Evolutionary conservation across 2,888 invertebrate species (phyloP).

Genomic region (Autographa gamma): DNA sequence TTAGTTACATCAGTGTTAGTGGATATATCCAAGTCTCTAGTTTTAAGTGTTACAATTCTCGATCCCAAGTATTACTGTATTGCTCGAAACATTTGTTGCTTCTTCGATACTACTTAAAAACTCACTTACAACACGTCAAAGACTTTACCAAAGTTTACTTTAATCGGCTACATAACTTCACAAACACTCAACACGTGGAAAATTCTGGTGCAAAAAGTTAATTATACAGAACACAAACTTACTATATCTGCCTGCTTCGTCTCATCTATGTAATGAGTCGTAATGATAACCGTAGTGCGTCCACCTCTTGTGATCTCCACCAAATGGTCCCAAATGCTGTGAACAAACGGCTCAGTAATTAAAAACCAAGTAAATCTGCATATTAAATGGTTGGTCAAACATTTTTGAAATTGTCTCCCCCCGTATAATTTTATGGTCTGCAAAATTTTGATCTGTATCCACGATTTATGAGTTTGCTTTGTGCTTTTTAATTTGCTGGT

Average conservation of each 20-base stretch:
- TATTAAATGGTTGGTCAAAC: constrained; percentile 5
- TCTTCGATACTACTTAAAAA: no score
- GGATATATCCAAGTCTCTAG: no score
- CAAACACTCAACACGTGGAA: background rate
- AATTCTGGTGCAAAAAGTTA: no score
- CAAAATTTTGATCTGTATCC: constrained; percentile 1
- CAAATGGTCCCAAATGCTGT: constrained; percentile 95
- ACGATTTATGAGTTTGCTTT: constrained; percentile 15
- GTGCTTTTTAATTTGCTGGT: constrained; percentile 7
- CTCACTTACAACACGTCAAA: no score
- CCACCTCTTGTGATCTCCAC: constrained; percentile 93
- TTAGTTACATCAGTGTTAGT: no score
- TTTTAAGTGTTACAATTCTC: no score
- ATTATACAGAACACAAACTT: constrained; percentile 77
- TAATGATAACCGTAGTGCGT: constrained; percentile 94
- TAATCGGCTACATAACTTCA: no score
- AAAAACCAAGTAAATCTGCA: constrained; percentile 9
- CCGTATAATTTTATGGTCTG: background rate
- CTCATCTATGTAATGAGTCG: constrained; percentile 96
- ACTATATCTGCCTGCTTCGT: constrained; percentile 94
- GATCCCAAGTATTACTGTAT: no score
- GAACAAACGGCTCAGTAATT: constrained; percentile 57
- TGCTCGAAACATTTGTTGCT: no score
- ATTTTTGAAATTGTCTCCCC: constrained; percentile 1
- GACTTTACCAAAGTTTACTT: no score